A percentile compares a stretch with the other conserved stretches of the same genome.
These are phyloP conservation scores for Cynopterus sphinx DNA, from an alignment of 2,797 vertebrate species.

Conservation along the genomic window DNA sequence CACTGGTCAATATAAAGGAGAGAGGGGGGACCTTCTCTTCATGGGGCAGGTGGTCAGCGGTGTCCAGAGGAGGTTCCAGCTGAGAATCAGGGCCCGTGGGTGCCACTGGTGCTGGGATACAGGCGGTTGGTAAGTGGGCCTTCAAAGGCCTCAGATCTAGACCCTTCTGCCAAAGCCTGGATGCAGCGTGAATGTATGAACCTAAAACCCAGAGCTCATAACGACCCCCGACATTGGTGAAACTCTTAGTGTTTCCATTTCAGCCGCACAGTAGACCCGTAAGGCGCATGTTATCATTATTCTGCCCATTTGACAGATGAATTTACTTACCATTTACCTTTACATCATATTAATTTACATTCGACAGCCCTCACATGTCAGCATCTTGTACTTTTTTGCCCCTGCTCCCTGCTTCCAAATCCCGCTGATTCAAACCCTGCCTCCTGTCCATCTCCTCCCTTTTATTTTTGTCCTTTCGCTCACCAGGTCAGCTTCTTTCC, in stretches of 20 bases:
- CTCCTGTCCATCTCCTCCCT: neutral
- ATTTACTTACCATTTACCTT: neutral
- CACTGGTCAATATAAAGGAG: no score
- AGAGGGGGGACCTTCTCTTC: neutral
- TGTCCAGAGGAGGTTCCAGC: neutral
- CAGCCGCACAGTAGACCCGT: neutral
- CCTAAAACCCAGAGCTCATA: neutral
- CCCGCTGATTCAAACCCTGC: neutral
- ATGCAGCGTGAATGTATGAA: rapidly evolving
- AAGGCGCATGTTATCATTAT: no score
- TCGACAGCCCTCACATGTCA: no score
- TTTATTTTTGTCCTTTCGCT: neutral
- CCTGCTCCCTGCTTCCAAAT: neutral
- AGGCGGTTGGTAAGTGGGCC: neutral
- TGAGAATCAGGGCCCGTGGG: neutral
- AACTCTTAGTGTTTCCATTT: neutral
- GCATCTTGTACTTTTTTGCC: neutral
- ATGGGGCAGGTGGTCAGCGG: neutral
- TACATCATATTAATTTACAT: neutral
- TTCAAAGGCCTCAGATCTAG: neutral
- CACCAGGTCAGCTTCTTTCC: rapidly evolving
- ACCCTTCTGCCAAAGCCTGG: neutral
- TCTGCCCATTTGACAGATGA: neutral
- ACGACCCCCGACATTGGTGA: rapidly evolving
- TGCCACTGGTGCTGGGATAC: neutral